A percentile compares a stretch with the other conserved stretches of the same genome.
phyloP scores from a whole-genome alignment of 2,113 vertebrate species.

The Smithornis capensis region DNA sequence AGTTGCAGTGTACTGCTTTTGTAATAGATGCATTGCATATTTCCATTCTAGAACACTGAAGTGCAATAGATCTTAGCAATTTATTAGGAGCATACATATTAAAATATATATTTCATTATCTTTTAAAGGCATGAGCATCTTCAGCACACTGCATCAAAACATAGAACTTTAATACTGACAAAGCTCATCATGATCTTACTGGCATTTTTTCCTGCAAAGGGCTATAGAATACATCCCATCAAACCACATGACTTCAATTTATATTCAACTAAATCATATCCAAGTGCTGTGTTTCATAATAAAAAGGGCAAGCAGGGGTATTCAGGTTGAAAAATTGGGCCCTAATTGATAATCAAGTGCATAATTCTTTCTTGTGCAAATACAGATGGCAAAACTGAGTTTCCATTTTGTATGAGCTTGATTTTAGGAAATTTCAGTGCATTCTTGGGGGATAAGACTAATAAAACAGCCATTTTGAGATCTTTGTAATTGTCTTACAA shows the following conservation, averaged over 20 bases:
- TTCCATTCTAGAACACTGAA: neutral
- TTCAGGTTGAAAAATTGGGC: neutral
- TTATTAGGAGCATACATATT: neutral
- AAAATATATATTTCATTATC: neutral
- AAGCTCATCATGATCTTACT: neutral
- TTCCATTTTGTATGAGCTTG: neutral
- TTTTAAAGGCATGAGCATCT: neutral
- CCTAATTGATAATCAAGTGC: neutral
- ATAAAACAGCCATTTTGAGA: constrained; percentile 44
- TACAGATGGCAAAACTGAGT: neutral
- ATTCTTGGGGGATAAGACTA: neutral
- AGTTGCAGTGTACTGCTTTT: neutral
- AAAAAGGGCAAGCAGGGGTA: neutral
- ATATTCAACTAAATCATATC: neutral
- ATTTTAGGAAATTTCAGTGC: neutral
- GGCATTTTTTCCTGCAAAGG: constrained; percentile 15
- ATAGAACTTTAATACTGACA: neutral
- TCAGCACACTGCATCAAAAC: neutral
- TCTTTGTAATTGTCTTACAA: constrained; percentile 16
- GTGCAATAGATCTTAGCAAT: neutral
- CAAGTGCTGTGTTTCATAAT: neutral
- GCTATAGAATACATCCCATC: neutral
- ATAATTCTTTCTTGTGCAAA: neutral
- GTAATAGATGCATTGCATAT: neutral
- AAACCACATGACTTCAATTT: constrained; percentile 10